These are phyloP conservation scores for Chondrosia reniformis DNA, from an alignment of 37 sponge, comb jelly and placozoan genomes.

Conservation along the genomic window DNA sequence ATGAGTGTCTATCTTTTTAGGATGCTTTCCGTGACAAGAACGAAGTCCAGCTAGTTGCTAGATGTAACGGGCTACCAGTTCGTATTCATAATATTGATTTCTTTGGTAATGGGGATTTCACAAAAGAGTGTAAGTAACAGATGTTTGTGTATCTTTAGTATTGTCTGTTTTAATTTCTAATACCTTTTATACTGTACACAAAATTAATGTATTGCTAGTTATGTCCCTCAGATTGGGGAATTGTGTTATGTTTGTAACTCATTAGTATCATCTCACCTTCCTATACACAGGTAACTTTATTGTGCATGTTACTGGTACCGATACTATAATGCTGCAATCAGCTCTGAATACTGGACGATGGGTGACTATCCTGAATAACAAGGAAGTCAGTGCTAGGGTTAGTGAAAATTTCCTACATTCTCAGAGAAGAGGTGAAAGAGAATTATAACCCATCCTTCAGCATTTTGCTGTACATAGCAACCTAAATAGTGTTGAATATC, in stretches of 20 bases:
- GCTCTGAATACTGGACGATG: constrained; percentile 20
- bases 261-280: neutral
- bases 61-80: constrained; percentile 28
- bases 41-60: constrained; percentile 45
- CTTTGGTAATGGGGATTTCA: constrained; percentile 21
- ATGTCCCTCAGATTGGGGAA: too few species aligned
- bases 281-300: constrained; percentile 20
- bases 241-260: neutral
- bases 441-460: neutral
- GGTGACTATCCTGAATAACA: constrained; percentile 23
- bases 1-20: constrained; percentile 26
- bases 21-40: constrained; percentile 57
- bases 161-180: neutral
- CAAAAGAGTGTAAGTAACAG: constrained; percentile 17
- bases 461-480: neutral
- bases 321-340: constrained; percentile 32
- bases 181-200: too few species aligned
- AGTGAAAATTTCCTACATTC: neutral
- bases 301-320: constrained; percentile 19
- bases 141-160: neutral
- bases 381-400: neutral
- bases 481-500: too few species aligned
- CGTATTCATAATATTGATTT: neutral
- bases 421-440: neutral
- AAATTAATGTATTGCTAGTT: too few species aligned